phyloP scores from a whole-genome alignment of 2,113 vertebrate genomes.

The Phaethornis superciliosus region DNA sequence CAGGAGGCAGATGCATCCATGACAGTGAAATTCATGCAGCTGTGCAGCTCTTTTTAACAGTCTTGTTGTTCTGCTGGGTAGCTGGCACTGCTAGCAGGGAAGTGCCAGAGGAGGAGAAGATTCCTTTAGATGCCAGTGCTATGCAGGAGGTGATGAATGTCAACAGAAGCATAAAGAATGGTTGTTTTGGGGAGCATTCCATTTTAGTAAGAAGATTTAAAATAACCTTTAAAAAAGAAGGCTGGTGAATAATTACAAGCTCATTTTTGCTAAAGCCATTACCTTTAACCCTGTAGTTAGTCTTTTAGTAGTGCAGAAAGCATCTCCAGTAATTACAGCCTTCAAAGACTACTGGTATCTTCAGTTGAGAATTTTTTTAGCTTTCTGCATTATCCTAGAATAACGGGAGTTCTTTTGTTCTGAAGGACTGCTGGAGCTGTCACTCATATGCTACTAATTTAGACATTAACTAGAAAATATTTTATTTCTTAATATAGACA shows the following conservation, averaged over 20 bases:
- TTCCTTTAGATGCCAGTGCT: not conserved
- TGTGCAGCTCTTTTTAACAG: not conserved
- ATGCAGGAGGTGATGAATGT: not conserved
- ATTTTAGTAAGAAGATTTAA: not conserved
- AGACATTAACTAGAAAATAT: constrained; percentile 25
- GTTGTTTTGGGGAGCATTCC: not conserved
- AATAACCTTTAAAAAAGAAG: not conserved
- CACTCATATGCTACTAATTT: not conserved
- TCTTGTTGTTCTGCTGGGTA: not conserved
- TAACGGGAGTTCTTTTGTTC: not conserved
- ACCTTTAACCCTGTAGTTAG: not conserved
- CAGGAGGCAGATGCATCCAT: not conserved
- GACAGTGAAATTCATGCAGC: not conserved
- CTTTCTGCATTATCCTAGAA: not conserved
- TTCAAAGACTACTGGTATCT: not conserved
- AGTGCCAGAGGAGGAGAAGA: not conserved
- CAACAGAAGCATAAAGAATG: not conserved
- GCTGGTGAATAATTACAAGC: not conserved
- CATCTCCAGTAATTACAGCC: not conserved
- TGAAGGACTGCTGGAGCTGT: not conserved
- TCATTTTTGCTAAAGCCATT: not conserved
- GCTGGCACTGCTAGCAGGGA: not conserved
- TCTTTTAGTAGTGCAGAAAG: not conserved
- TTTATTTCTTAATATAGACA: constrained; percentile 7
- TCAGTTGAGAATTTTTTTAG: not conserved